Evolutionary conservation across 1,140 invertebrate genomes (phyloP), one percentile per base, ranked within the genome.

Genomic region (Melitaea cinxia): DNA sequence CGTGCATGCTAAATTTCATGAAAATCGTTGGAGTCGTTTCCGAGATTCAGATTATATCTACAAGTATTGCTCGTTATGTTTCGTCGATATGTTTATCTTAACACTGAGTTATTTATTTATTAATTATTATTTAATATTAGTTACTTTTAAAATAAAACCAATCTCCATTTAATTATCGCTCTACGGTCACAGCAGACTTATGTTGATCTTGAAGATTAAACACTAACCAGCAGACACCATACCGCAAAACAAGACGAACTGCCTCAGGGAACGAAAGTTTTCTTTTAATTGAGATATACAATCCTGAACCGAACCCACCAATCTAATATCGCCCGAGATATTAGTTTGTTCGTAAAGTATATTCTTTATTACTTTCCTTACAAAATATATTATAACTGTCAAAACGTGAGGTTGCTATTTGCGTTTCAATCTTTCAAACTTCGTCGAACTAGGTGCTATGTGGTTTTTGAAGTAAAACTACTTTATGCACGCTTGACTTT

Each of bases 201-300:
- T n/a, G n/a, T n/a, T n/a, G n/a, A n/a, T n/a, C 17, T 15, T 3
- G 17, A 42, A 42, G 17, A 42, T 19, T 42, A 17, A 33, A 33
- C 30, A 33, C 9, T 33, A 7, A 7, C 37, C 14, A 15, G 17
- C 37, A 9, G 15, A 17, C 17, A 7, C 14, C 15, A 17, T 42
- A 17, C 37, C 37, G 6, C 37, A 19, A 42, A 42, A 9, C 9
- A 33, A 6, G 5, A 17, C 15, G 14, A 17, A 17, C 2, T 17
- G 1, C 37, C 37, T 14, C 14, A 6, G 15, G 15, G 15, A 15
- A 17, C 1, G 14, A 42, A 42, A 42, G 37, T 37, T 37, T 42
- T 42, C 37, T 42, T 42, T 42, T 42, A 42, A 42, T 42, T 42
- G 37, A 17, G 37, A 17, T 42, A 42, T 42, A 42, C 7, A 42